Conservation (phyloP, 2,888 invertebrate genomes). For the Apantesis nais region DNA sequence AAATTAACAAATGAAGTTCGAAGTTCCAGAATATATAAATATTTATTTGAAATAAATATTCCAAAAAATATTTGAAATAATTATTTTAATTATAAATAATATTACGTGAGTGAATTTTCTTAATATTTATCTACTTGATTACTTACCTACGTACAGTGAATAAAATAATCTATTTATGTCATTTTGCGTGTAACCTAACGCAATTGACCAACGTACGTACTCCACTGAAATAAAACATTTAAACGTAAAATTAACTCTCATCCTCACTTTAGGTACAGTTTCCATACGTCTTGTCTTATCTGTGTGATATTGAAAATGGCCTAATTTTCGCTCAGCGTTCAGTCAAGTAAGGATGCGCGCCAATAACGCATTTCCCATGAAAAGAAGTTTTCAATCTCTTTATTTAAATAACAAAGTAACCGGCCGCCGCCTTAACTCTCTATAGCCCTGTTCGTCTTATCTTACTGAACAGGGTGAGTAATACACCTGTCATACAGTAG, state of each 20-base stretch:
- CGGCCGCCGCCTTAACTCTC: conserved; percentile 18
- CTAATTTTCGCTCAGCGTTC: conserved; percentile 51
- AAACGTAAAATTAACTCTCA: conserved; percentile 7
- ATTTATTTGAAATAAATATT: too few relatives aligned
- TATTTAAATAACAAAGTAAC: conserved; percentile 34
- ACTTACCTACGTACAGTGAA: not conserved
- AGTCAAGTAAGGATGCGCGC: conserved; percentile 38
- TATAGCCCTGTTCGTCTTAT: conserved; percentile 20
- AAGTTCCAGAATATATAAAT: too few relatives aligned
- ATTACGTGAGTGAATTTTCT: too few relatives aligned
- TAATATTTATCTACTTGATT: too few relatives aligned
- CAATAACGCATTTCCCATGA: conserved; percentile 35
- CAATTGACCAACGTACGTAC: conserved; percentile 19
- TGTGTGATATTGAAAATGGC: conserved; percentile 57
- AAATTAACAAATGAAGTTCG: too few relatives aligned
- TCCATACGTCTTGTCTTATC: conserved; percentile 30
- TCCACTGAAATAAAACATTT: conserved; percentile 22
- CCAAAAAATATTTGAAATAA: too few relatives aligned
- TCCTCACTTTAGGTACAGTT: conserved; percentile 31
- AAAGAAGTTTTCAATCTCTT: conserved; percentile 42
- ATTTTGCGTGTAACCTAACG: not conserved
- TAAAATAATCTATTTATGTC: not conserved
- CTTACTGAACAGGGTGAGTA: conserved; percentile 25
- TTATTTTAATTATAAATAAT: too few relatives aligned
- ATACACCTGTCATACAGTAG: conserved; percentile 26